These are phyloP conservation scores for Struthidea cinerea DNA, from an alignment of 2,113 vertebrate genomes.

Conservation along the genomic window DNA sequence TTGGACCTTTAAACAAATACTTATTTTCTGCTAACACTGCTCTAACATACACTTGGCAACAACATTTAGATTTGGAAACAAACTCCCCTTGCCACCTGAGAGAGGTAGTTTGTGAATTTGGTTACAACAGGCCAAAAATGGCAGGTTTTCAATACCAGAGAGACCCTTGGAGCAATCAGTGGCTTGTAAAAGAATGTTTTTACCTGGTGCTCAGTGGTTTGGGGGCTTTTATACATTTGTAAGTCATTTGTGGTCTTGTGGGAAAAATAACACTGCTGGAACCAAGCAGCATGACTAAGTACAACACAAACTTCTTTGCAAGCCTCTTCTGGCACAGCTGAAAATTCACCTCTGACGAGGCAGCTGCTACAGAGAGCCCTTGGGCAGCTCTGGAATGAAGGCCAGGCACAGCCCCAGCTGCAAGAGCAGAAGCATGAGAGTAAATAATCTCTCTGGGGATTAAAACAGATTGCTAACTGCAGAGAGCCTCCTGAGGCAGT, in stretches of 20 bases:
- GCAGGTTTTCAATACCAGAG: neutral
- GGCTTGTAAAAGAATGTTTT: slow-evolving; percentile 13
- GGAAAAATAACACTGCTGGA: slow-evolving; percentile 27
- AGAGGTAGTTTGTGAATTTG: neutral
- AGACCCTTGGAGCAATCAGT: slow-evolving; percentile 32
- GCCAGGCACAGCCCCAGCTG: neutral
- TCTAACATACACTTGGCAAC: neutral
- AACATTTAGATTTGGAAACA: neutral
- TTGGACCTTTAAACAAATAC: slow-evolving; percentile 10
- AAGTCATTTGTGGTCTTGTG: slow-evolving; percentile 25
- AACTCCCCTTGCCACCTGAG: slow-evolving; percentile 1
- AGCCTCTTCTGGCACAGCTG: slow-evolving; percentile 2
- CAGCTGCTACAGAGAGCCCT: neutral
- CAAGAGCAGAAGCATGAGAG: neutral
- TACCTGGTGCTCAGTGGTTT: slow-evolving; percentile 26
- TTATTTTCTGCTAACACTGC: neutral
- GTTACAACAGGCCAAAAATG: slow-evolving; percentile 16
- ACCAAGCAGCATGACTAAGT: slow-evolving; percentile 30
- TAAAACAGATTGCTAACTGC: slow-evolving; percentile 35
- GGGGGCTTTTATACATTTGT: slow-evolving; percentile 29
- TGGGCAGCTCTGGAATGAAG: slow-evolving; percentile 1
- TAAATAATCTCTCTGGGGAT: slow-evolving; percentile 23
- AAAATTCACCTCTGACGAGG: slow-evolving; percentile 17
- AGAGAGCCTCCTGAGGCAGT: neutral
- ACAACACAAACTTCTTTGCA: slow-evolving; percentile 1